These are phyloP conservation scores for Tetramorium alpestre DNA, from an alignment of 1,140 invertebrate species.

Conservation along the genomic window DNA sequence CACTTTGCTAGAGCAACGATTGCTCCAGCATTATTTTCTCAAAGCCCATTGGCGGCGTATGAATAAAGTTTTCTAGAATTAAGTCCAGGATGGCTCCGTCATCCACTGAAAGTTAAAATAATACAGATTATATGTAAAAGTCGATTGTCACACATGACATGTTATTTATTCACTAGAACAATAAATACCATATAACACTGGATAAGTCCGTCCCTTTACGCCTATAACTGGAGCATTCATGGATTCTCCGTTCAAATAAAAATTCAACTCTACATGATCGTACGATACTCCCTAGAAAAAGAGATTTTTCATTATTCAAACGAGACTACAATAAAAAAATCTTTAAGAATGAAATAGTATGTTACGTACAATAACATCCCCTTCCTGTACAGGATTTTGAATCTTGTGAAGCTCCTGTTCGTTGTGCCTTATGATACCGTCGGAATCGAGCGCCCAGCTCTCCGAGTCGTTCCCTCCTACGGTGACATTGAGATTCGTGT, in stretches of 20 bases:
- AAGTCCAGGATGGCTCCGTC: conserved; percentile 98
- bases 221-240: conserved; percentile 94
- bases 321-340: not conserved
- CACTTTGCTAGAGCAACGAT: conserved; percentile 93
- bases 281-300: conserved; percentile 93
- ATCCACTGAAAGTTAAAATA: conserved; percentile 91
- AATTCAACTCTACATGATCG: conserved; percentile 98
- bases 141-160: not conserved
- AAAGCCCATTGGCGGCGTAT: conserved; percentile 95
- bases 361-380: conserved; percentile 94
- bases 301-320: not conserved
- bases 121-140: conserved; percentile 11
- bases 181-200: conserved; percentile 95
- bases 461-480: conserved; percentile 93
- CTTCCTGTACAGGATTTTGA: conserved; percentile 92
- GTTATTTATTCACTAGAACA: not conserved
- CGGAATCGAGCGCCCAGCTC: conserved; percentile 97
- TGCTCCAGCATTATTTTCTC: conserved; percentile 99
- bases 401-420: conserved; percentile 92
- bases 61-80: conserved; percentile 95
- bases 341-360: not conserved
- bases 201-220: conserved; percentile 96
- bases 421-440: conserved; percentile 94
- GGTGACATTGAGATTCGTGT: conserved; percentile 94
- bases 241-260: conserved; percentile 96